phyloP scores from a whole-genome alignment of 2,888 invertebrate species.

The Agrochola litura region DNA sequence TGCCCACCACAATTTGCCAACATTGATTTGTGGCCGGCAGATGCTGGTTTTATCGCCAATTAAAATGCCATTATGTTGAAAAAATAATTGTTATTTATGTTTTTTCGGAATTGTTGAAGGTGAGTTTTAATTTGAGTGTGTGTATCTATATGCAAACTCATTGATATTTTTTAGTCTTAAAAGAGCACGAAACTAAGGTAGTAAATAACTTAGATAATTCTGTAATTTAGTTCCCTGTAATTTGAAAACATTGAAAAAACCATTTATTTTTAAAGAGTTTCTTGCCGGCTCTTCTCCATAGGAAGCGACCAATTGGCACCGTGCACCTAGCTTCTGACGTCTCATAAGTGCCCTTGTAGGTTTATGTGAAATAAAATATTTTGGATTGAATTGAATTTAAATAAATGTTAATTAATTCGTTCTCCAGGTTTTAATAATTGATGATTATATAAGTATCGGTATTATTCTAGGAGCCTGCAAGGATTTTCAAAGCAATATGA shows the following conservation, averaged over 20 bases:
- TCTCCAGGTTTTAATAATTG: neutral
- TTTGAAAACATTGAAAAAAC: no score
- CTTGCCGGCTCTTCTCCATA: no score
- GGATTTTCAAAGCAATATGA: neutral
- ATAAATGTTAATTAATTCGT: neutral
- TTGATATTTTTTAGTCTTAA: neutral
- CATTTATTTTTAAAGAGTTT: no score
- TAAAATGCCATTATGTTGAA: constrained; percentile 72
- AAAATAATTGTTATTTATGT: constrained; percentile 60
- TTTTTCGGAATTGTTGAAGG: constrained; percentile 15
- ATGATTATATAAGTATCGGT: neutral
- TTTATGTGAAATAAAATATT: no score
- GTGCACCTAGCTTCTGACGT: no score
- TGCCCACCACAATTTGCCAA: constrained; percentile 67
- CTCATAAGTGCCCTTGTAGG: no score
- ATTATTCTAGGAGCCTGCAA: neutral
- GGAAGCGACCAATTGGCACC: no score
- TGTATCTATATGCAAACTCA: neutral
- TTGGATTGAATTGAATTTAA: neutral
- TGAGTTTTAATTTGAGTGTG: constrained; percentile 11
- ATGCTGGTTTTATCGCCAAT: constrained; percentile 76
- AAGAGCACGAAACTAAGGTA: no score
- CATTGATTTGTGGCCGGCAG: constrained; percentile 80
- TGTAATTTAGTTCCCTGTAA: no score
- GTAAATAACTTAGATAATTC: no score